Conservation (phyloP, 2,797 vertebrate genomes). For the Simalia tracyae region DNA sequence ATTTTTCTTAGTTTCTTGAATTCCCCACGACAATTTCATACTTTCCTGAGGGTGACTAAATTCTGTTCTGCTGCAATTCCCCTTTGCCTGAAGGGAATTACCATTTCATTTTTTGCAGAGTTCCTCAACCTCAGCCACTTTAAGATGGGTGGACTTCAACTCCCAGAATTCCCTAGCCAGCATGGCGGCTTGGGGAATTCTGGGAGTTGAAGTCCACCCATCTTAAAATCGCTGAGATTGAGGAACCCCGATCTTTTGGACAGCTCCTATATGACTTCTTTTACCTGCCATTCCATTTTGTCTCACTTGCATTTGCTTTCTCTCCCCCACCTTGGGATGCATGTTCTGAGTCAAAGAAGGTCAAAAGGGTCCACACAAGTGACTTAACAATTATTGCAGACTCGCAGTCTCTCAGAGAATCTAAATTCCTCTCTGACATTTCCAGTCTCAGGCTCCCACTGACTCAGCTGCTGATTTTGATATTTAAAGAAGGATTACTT, state of each 20-base stretch:
- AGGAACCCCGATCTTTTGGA: slow-evolving; percentile 11
- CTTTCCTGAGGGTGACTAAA: not conserved
- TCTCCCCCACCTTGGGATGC: slow-evolving; percentile 30
- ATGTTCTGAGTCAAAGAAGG: slow-evolving; percentile 48
- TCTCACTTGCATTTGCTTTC: slow-evolving; percentile 25
- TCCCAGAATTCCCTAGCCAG: too few species aligned
- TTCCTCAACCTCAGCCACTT: too few species aligned
- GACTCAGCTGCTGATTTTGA: slow-evolving; percentile 67
- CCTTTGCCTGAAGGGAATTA: slow-evolving; percentile 51
- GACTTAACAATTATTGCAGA: slow-evolving; percentile 70
- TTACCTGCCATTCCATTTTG: slow-evolving; percentile 64
- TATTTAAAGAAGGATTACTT: slow-evolving; percentile 76
- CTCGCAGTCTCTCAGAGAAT: slow-evolving; percentile 63
- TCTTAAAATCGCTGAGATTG: too few species aligned
- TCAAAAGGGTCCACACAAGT: slow-evolving; percentile 63
- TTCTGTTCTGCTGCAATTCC: not conserved
- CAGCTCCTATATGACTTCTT: slow-evolving; percentile 43
- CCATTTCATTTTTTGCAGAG: slow-evolving; percentile 20
- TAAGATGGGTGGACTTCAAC: too few species aligned
- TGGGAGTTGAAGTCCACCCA: too few species aligned
- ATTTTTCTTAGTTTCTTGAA: not conserved
- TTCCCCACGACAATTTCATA: not conserved
- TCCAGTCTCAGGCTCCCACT: slow-evolving; percentile 67
- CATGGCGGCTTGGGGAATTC: too few species aligned
- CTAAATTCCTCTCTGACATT: slow-evolving; percentile 80